phyloP scores from a whole-genome alignment of 2,888 invertebrate genomes.

The Theristus sp. region DNA sequence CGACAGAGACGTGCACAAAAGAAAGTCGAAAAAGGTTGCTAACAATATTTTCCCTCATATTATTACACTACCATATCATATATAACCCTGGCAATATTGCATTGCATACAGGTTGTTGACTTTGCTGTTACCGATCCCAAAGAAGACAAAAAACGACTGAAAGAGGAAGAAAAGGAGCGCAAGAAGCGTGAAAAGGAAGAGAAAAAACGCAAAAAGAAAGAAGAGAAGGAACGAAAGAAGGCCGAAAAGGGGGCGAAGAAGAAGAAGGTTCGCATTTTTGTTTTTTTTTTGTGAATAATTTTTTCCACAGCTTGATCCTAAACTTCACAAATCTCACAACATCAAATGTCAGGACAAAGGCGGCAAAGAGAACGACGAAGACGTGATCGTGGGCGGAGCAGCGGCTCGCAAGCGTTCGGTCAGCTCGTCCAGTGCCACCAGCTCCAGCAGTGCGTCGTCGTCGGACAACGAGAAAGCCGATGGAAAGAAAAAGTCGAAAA shows the following conservation, averaged over 20 bases:
- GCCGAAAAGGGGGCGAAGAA: background rate
- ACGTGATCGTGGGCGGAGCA: background rate
- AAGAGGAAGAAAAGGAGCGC: background rate
- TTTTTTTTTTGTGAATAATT: background rate
- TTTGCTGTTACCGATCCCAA: background rate
- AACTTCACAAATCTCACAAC: background rate
- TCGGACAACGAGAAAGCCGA: background rate
- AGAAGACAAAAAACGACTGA: background rate
- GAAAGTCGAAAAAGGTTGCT: no score
- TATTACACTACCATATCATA: no score
- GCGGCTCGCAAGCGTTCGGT: background rate
- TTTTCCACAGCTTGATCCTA: background rate
- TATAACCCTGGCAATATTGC: no score
- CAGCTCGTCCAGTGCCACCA: background rate
- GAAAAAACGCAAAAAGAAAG: conserved; percentile 10
- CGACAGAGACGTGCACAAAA: no score
- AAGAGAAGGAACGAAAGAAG: conserved; percentile 10
- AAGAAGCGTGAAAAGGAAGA: conserved; percentile 3
- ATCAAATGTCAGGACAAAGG: background rate
- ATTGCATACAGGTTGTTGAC: background rate
- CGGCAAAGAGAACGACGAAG: background rate
- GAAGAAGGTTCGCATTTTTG: background rate
- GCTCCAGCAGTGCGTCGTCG: background rate
- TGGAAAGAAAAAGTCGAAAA: conserved; percentile 6
- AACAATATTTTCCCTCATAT: no score